phyloP scores from a whole-genome alignment of 2,113 vertebrate species.

The Hipposideros armiger region DNA sequence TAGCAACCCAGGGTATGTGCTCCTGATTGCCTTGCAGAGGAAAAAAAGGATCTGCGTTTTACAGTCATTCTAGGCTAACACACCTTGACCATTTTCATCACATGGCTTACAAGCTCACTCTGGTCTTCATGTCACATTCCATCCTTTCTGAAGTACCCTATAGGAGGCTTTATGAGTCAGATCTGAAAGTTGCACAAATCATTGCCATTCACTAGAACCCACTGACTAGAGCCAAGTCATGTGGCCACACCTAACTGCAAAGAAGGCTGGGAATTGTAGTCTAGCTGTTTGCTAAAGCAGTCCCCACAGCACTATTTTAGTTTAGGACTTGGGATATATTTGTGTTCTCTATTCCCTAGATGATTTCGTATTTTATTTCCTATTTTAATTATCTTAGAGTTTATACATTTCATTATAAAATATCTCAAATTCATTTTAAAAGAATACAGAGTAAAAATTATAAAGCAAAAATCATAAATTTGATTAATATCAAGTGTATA shows the following conservation, averaged over 20 bases:
- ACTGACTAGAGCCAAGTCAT: neutral
- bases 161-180: neutral
- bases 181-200: neutral
- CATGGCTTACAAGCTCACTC: neutral
- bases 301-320: neutral
- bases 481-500: neutral
- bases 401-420: neutral
- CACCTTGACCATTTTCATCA: neutral
- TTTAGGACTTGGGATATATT: neutral
- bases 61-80: neutral
- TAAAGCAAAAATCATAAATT: slow-evolving; percentile 20
- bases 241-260: neutral
- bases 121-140: neutral
- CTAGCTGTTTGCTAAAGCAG: neutral
- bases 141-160: neutral
- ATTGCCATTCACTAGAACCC: neutral
- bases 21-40: neutral
- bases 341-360: neutral
- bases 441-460: neutral
- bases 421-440: slow-evolving; percentile 1
- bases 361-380: neutral
- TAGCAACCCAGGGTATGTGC: neutral
- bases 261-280: neutral
- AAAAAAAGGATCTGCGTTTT: neutral
- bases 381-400: neutral